Base-by-base conservation (phyloP, 2,888 invertebrate genomes). In the Clitarchus hookeri region DNA sequence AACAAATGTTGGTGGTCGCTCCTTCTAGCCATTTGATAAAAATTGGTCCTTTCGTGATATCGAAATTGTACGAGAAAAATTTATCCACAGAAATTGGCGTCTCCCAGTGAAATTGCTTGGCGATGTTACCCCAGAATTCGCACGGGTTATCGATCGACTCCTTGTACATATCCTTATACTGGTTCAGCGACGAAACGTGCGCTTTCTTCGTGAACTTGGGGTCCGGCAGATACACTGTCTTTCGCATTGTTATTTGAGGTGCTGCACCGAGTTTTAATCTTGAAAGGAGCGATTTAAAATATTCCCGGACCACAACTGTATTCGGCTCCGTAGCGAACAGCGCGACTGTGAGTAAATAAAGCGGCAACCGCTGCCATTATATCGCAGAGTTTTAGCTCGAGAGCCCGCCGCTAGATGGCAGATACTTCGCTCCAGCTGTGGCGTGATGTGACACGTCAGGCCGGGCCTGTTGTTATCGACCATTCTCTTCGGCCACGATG, bases 11-110 rank as follows among this genome's bases (percentile, higher is more conserved):
- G 79, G 99, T 99, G 77, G 96, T 95, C 8, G 97, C 97, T 16
- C 98, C 99, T 90, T 97, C 96, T 95, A 99, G 95, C 97, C 98
- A 99, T 92, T 97, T 97, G 83, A 98, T 96, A 89, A 94, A 97
- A 89, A 99, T 95, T 19, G 96, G 96, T 84, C 99, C 99, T 91
- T 97, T 96, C 88, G 94, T 94, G 84, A 96, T 91, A 91, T 99
- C 96, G 91, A 99, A 99, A 92, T 99, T 99, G 92, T 96, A 98
- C 23, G 96, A 95, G 90, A 97, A 93, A 91, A 98, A 97, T 89
- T 96, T 95, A 86, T 95, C 95, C 87, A 94, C 93, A 88, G 96
- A 94, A 84, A 95, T 94, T 84, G 95, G 94, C 44, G 95, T 95
- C 91, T 97, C 97, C 97, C 98, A 99, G 91, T 98, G 95, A 91